These are phyloP conservation scores for Amniataba percoides DNA, from an alignment of 2,797 vertebrate genomes.

Conservation along the genomic window DNA sequence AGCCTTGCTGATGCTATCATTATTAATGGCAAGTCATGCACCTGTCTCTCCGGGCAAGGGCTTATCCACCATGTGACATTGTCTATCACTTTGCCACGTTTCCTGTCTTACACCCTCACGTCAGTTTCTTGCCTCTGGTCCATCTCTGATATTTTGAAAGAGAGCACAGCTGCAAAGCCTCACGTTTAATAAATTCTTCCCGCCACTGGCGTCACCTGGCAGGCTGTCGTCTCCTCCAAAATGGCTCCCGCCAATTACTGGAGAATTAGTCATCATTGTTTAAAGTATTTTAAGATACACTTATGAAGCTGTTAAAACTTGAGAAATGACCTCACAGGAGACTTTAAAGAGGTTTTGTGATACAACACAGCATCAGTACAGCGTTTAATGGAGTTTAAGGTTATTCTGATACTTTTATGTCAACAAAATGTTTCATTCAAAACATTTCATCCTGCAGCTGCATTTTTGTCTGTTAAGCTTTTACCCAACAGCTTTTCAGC, in stretches of 20 bases:
- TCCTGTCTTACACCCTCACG: constrained; percentile 46
- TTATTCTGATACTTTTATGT: not conserved
- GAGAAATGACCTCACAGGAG: not conserved
- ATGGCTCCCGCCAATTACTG: constrained; percentile 20
- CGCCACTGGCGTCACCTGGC: constrained; percentile 31
- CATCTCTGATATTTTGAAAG: constrained; percentile 53
- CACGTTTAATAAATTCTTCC: constrained; percentile 12
- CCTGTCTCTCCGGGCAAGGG: constrained; percentile 67
- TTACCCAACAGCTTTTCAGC: not conserved
- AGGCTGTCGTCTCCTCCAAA: not conserved
- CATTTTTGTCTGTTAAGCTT: not conserved
- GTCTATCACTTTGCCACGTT: constrained; percentile 60
- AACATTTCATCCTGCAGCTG: not conserved
- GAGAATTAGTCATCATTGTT: not conserved
- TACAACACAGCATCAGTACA: not conserved
- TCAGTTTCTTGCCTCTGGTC: constrained; percentile 68
- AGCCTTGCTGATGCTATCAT: constrained; percentile 32
- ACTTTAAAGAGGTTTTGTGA: not conserved
- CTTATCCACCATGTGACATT: constrained; percentile 49
- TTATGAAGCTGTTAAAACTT: not conserved
- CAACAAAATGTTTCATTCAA: not conserved
- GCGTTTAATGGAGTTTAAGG: not conserved
- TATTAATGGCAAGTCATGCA: constrained; percentile 58
- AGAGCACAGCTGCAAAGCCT: constrained; percentile 60
- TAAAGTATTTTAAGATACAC: not conserved